Conservation (phyloP, 2,888 invertebrate species). For the Yponomeuta evonymella region DNA sequence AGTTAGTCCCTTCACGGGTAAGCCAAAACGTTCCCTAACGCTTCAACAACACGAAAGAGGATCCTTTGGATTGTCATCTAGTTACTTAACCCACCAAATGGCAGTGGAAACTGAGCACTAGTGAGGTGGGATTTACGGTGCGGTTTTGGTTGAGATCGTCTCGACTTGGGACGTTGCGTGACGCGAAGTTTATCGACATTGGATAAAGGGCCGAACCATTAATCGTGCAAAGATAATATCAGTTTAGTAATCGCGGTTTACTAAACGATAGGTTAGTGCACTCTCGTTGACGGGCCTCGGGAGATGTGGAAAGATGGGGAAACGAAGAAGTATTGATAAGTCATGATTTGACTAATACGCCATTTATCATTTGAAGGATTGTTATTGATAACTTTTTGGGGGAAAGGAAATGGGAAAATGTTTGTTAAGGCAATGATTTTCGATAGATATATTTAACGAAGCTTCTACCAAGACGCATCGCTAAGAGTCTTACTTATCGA, state of each 20-base stretch:
- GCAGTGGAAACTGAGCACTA: constrained; percentile 25
- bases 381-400: not conserved
- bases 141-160: constrained; percentile 28
- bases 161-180: constrained; percentile 31
- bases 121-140: constrained; percentile 20
- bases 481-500: too few species aligned
- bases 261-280: constrained; percentile 32
- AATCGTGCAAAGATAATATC: constrained; percentile 42
- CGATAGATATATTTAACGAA: not conserved
- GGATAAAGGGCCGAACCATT: constrained; percentile 66
- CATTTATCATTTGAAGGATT: not conserved
- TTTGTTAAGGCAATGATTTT: not conserved
- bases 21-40: constrained; percentile 28
- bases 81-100: constrained; percentile 22
- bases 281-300: constrained; percentile 4
- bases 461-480: not conserved
- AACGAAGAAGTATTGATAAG: constrained; percentile 2
- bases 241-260: constrained; percentile 67
- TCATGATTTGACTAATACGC: not conserved
- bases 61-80: constrained; percentile 18
- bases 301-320: constrained; percentile 1
- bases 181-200: constrained; percentile 46
- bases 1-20: constrained; percentile 23
- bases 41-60: constrained; percentile 20
- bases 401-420: not conserved